Conservation (phyloP, 2,113 vertebrate genomes). For the Elgaria multicarinata region DNA sequence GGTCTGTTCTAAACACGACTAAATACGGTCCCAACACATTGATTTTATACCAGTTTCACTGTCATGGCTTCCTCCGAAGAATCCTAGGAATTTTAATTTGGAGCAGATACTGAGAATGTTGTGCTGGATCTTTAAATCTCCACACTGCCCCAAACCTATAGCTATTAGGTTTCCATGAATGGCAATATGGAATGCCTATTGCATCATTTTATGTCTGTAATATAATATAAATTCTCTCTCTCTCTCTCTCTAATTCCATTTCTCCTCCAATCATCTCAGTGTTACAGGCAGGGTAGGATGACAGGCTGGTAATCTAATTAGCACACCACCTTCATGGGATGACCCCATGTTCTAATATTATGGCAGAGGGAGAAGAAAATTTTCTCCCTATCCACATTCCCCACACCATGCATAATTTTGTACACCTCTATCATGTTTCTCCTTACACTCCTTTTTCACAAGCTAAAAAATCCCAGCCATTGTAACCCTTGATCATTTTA, state of each 20-base stretch:
- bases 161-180: neutral
- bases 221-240: neutral
- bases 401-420: too few relatives aligned
- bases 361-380: too few relatives aligned
- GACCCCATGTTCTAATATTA: too few relatives aligned
- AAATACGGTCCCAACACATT: neutral
- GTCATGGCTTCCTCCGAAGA: neutral
- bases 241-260: neutral
- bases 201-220: neutral
- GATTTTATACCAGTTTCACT: neutral
- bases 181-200: neutral
- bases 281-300: neutral
- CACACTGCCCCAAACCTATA: neutral
- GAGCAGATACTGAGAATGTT: neutral
- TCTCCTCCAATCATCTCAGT: neutral
- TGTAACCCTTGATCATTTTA: too few relatives aligned
- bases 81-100: neutral
- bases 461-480: too few relatives aligned
- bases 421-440: too few relatives aligned
- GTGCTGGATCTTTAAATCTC: neutral
- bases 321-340: too few relatives aligned
- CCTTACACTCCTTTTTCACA: too few relatives aligned
- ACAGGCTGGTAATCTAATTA: too few relatives aligned
- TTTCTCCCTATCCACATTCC: too few relatives aligned
- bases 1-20: too few relatives aligned